Percentiles rank a stretch among this genome's conserved stretches.
These are phyloP conservation scores for Kryptolebias ocellatus DNA, from an alignment of 2,797 vertebrate species.

Conservation along the genomic window DNA sequence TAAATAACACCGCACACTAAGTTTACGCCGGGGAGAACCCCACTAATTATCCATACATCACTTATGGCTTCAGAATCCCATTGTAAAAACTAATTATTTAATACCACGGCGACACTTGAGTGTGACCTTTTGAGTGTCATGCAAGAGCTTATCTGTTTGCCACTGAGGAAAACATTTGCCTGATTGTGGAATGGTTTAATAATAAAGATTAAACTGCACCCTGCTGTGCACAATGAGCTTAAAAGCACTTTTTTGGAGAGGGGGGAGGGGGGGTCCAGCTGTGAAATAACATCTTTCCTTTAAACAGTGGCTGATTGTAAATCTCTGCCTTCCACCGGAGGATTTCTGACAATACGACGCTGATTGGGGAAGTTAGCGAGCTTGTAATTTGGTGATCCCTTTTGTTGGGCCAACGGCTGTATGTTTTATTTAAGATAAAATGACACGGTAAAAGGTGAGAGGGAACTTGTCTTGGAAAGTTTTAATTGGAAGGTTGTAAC, in stretches of 20 bases:
- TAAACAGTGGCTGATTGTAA: conserved; percentile 44
- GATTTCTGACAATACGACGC: conserved; percentile 33
- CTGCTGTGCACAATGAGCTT: not conserved
- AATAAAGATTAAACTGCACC: conserved; percentile 6
- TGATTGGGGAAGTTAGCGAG: conserved; percentile 39
- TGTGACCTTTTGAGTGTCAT: conserved; percentile 5
- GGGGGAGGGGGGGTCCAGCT: conserved; percentile 4
- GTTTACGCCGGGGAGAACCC: not conserved
- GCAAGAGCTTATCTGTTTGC: not conserved
- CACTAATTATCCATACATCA: not conserved
- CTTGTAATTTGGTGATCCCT: conserved; percentile 33
- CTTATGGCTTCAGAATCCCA: not conserved
- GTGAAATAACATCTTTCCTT: conserved; percentile 26
- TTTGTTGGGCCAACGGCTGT: not conserved
- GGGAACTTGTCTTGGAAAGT: conserved; percentile 11
- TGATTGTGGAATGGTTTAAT: conserved; percentile 28
- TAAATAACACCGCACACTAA: not conserved
- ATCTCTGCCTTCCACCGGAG: conserved; percentile 29
- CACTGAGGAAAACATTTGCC: not conserved
- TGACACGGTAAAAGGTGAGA: not conserved
- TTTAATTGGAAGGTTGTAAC: not conserved
- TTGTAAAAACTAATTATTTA: conserved; percentile 8
- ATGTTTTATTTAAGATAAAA: conserved; percentile 20
- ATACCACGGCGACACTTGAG: not conserved
- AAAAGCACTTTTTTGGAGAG: not conserved